Percentiles rank a stretch among this genome's conserved stretches.
Evolutionary conservation across 2,797 vertebrate genomes (phyloP).

Genomic region (Notoglanidium macrostoma): DNA sequence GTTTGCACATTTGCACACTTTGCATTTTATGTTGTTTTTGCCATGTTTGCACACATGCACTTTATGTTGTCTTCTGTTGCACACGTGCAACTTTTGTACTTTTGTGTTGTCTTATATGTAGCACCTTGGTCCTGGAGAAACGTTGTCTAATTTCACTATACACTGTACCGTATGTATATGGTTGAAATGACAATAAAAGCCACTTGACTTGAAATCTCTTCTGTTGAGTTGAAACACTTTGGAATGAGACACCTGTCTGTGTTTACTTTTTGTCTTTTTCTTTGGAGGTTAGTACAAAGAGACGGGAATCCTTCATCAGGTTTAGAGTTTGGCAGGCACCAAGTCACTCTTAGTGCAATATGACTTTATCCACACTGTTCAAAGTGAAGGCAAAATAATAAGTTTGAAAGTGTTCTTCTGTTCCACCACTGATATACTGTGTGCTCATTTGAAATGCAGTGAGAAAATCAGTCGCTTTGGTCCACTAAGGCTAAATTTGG

Average conservation of each 20-base stretch:
- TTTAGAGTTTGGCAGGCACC: constrained; percentile 31
- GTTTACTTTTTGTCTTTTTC: constrained; percentile 40
- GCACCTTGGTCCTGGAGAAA: too few relatives aligned
- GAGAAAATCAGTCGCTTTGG: constrained; percentile 30
- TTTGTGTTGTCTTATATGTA: too few relatives aligned
- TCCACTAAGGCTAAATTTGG: constrained; percentile 43
- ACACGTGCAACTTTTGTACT: too few relatives aligned
- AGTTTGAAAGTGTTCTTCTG: constrained; percentile 5
- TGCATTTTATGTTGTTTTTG: too few relatives aligned
- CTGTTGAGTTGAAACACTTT: constrained; percentile 32
- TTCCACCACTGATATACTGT: constrained; percentile 13
- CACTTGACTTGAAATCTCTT: constrained; percentile 17
- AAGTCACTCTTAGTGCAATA: constrained; percentile 2
- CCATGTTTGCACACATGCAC: too few relatives aligned
- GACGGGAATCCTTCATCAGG: constrained; percentile 22
- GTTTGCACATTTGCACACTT: too few relatives aligned
- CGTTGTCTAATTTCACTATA: too few relatives aligned
- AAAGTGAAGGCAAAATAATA: not conserved
- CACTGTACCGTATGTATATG: too few relatives aligned
- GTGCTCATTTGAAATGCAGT: constrained; percentile 25
- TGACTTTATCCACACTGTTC: constrained; percentile 1
- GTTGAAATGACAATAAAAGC: too few relatives aligned
- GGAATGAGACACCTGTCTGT: constrained; percentile 34
- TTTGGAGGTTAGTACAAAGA: constrained; percentile 47
- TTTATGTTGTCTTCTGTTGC: too few relatives aligned